Conservation (phyloP, 2,888 invertebrate genomes). For the Sympetrum striolatum region DNA sequence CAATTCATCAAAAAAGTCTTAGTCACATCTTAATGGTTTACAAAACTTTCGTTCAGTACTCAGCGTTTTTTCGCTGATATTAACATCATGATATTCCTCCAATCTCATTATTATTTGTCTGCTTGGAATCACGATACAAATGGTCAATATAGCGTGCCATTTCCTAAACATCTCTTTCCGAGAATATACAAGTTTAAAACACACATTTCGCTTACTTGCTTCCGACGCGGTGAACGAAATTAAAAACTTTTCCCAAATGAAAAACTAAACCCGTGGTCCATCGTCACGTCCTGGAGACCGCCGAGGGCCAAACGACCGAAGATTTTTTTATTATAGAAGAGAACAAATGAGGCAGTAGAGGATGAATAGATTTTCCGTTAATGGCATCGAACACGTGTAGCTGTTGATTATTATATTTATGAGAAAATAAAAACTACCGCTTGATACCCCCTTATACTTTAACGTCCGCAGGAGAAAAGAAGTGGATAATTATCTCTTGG, state of each 20-base stretch:
- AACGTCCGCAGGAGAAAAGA: not conserved
- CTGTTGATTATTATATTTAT: slow-evolving; percentile 25
- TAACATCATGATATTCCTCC: too few relatives aligned
- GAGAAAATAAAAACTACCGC: not conserved
- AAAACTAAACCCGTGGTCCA: not conserved
- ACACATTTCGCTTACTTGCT: too few relatives aligned
- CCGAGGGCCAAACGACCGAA: not conserved
- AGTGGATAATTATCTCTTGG: slow-evolving; percentile 12
- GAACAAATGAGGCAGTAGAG: not conserved
- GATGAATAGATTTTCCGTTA: slow-evolving; percentile 33
- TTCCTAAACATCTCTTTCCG: too few relatives aligned
- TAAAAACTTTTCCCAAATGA: not conserved
- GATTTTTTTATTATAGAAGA: not conserved
- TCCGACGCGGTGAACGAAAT: not conserved
- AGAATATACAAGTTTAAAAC: too few relatives aligned
- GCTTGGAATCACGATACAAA: too few relatives aligned
- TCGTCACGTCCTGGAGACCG: not conserved
- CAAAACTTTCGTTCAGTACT: too few relatives aligned
- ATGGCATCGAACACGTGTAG: slow-evolving; percentile 13
- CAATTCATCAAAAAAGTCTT: too few relatives aligned
- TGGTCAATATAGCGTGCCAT: too few relatives aligned
- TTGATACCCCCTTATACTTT: slow-evolving; percentile 14
- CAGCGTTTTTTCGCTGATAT: too few relatives aligned
- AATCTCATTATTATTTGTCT: too few relatives aligned
- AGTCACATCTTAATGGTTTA: too few relatives aligned